Evolutionary conservation across 2,113 vertebrate species (phyloP), one percentile per base, ranked within the genome.

Genomic region (Odontesthes bonariensis): DNA sequence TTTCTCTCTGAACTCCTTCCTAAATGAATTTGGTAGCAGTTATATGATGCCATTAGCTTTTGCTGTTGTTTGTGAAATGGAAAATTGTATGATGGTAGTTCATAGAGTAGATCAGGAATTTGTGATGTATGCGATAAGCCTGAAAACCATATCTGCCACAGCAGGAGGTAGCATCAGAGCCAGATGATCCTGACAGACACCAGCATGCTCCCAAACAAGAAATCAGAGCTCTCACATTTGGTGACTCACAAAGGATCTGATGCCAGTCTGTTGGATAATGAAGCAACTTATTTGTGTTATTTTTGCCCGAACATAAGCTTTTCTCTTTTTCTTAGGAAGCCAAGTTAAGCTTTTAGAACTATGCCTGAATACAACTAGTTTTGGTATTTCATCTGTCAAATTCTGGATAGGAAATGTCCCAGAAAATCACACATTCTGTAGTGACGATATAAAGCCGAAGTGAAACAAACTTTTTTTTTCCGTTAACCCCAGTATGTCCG

Each of bases 91-190:
- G 2, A 16, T 69, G 35, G 12, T 32, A 46, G 51, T 59, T 64
- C 14, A 44, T 20, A 3, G 5, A 13, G 35, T 46, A 32, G 40
- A 51, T 68, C 7, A 55, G 73, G 44, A 32, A n/a, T 65, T 55
- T 51, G 70, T 27, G 73, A 67, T 80, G 84, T 71, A 74, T 81
- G 82, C 76, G 69, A 90, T 85, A 69, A 82, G 81, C 73, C 75
- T 56, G 69, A 72, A 80, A 71, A 56, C 12, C 69, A 14, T 16
- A 19, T 65, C 63, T 53, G 12, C 40, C 84, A 19, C 70, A 80
- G 81, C 68, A 22, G 22, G 71, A 69, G 60, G 63, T 2, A 10
- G 22, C 64, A 49, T 74, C 75, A 63, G 79, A 67, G 71, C 77
- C 71, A 70, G 27, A 13, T 32, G 33, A 35, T 31, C 33, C 63